Percentiles rank a stretch among this genome's conserved stretches.
These are phyloP conservation scores for Rapana venosa DNA, from an alignment of 2,888 invertebrate genomes.

Conservation along the genomic window DNA sequence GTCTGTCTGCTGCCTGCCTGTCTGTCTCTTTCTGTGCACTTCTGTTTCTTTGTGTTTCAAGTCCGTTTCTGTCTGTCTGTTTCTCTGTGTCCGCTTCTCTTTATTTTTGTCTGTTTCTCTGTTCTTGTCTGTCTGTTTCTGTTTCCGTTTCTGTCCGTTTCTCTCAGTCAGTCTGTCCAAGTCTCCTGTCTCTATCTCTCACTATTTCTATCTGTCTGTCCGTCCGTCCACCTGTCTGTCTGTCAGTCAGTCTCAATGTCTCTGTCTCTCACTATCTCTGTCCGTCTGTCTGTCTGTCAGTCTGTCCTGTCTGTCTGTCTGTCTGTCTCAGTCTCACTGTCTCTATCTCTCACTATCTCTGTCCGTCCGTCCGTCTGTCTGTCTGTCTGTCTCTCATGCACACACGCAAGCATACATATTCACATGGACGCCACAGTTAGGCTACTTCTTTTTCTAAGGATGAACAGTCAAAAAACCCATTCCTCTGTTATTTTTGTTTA, in stretches of 20 bases:
- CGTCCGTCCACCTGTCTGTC: neutral
- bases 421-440: no score
- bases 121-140: neutral
- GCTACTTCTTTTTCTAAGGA: no score
- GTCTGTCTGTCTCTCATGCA: no score
- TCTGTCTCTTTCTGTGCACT: neutral
- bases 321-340: no score
- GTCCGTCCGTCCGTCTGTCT: no score
- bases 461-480: no score
- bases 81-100: neutral
- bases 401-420: no score
- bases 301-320: neutral
- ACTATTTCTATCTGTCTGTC: neutral
- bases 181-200: neutral
- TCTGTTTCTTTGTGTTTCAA: no score
- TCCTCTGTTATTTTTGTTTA: no score
- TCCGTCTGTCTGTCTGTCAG: neutral
- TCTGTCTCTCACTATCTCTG: neutral
- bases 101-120: no score
- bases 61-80: neutral
- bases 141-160: neutral
- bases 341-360: no score
- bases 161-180: neutral
- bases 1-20: neutral
- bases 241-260: neutral